Base-by-base conservation (phyloP, 1,140 invertebrate genomes). In the Drosophila ogumai region DNA sequence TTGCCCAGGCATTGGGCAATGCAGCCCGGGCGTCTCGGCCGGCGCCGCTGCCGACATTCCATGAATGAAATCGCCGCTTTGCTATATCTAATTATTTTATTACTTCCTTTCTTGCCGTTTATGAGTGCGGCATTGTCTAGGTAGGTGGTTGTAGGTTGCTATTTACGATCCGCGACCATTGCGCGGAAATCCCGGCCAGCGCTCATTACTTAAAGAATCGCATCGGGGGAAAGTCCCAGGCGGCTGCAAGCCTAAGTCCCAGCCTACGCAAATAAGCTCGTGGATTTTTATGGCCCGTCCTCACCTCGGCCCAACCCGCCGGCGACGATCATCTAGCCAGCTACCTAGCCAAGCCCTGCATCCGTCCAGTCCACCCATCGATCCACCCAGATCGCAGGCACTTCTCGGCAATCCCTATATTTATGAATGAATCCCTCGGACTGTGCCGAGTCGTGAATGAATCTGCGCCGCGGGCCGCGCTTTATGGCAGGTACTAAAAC, bases 211-310 rank as follows among this genome's bases (percentile, higher is more conserved):
- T 88, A 44, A 84, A 66, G 78, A 88, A 84, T 47, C 63, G 58
- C 32, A 12, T 22, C 19, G 32, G 13, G 19, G 84, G 84, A 84
- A 87, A 90, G 60, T 74, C 84, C 82, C 56, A 65, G 73, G 76
- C 80, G 84, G 80, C 80, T 84, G 84, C 76, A 80, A 67, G 66
- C 71, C 82, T 79, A 86, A 87, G 66, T 66, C 82, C 68, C 64
- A 81, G 73, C 84, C 84, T 90, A 90, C 76, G 81, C 81, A 87
- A 84, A 87, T 90, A 84, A 88, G 85, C 85, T 88, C 46, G 47
- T 58, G 64, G 66, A 82, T 82, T 79, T 82, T 78, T 81, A 84
- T 63, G 66, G 61, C 13, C 60, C 40, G 41, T 34, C 52, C 60
- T 57, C 56, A 46, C 64, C 54, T 57, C 46, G 17, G 44, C 43